Evolutionary conservation across 2,888 invertebrate species (phyloP).

Genomic region (Ophion slaviceki): DNA sequence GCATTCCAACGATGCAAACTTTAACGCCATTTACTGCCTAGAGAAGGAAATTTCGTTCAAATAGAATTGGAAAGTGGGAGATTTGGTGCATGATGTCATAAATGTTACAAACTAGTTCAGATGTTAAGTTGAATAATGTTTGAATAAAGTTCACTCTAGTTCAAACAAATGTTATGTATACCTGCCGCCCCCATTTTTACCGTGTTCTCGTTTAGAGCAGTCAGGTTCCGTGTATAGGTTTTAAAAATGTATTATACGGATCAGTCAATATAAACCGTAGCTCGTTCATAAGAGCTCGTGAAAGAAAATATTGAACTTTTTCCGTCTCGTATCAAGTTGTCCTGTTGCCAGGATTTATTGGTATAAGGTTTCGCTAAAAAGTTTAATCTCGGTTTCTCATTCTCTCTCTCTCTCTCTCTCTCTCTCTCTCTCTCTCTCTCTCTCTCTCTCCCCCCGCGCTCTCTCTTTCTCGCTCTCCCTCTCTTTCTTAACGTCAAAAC

Average conservation of each 20-base stretch:
- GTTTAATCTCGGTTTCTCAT: background rate
- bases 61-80: background rate
- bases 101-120: background rate
- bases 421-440: background rate
- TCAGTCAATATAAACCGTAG: background rate
- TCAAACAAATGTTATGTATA: background rate
- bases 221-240: background rate
- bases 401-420: background rate
- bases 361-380: conserved; percentile 15
- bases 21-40: too few species aligned
- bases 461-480: too few species aligned
- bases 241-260: background rate
- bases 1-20: too few species aligned
- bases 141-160: background rate
- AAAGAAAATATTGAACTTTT: background rate
- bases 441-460: background rate
- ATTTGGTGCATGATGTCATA: background rate
- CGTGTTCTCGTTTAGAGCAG: background rate
- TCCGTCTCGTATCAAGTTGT: background rate
- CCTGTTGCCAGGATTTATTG: conserved; percentile 18
- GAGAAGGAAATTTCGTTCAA: background rate
- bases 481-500: background rate
- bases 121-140: background rate
- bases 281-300: background rate
- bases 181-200: background rate